Evolutionary conservation across 1,140 invertebrate genomes (phyloP).

Genomic region (Macrosteles quadrilineatus): DNA sequence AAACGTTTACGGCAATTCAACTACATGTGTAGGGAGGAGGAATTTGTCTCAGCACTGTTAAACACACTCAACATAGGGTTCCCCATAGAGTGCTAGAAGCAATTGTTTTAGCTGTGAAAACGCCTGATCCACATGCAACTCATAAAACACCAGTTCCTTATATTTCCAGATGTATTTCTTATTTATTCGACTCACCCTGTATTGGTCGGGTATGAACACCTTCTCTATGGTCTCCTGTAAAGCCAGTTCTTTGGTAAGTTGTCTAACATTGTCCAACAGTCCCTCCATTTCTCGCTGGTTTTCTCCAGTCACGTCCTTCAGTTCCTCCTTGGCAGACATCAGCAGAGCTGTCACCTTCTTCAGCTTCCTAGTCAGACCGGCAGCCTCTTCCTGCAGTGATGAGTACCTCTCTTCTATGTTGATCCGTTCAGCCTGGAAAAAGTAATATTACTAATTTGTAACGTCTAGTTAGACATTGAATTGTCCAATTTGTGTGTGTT

Average conservation of each 20-base stretch:
- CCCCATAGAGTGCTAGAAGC: too few relatives aligned
- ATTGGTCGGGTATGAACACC: constrained; percentile 90
- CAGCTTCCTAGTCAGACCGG: constrained; percentile 90
- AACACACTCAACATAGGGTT: too few relatives aligned
- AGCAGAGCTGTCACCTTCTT: constrained; percentile 83
- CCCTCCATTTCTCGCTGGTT: constrained; percentile 97
- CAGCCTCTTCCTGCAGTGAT: constrained; percentile 89
- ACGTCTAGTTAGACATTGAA: neutral
- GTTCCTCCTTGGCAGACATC: constrained; percentile 80
- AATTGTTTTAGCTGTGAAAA: too few relatives aligned
- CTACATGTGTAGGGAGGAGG: too few relatives aligned
- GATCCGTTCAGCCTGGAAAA: constrained; percentile 75
- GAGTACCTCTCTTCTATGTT: constrained; percentile 97
- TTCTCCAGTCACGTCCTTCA: constrained; percentile 88
- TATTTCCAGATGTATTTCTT: too few relatives aligned
- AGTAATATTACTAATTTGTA: constrained; percentile 31
- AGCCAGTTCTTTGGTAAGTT: constrained; percentile 87
- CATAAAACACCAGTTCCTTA: too few relatives aligned
- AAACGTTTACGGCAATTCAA: too few relatives aligned
- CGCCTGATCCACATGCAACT: too few relatives aligned
- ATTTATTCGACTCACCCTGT: constrained; percentile 66
- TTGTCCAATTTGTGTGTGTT: too few relatives aligned
- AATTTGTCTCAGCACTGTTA: too few relatives aligned
- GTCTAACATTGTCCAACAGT: constrained; percentile 87
- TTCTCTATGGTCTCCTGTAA: constrained; percentile 84